These are phyloP conservation scores for Drosophila albomicans DNA, from an alignment of 1,140 invertebrate species.

Conservation along the genomic window DNA sequence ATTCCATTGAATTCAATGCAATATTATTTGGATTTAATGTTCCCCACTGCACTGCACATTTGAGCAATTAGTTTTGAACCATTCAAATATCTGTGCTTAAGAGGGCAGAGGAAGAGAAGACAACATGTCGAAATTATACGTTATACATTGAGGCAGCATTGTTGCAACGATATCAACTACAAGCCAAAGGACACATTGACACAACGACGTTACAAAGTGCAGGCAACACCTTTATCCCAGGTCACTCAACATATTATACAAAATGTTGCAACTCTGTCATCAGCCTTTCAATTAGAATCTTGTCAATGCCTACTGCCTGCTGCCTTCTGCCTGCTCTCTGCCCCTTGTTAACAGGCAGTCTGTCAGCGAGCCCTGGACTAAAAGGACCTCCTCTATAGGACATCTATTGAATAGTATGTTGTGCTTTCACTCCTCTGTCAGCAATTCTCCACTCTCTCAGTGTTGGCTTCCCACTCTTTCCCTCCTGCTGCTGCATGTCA, in stretches of 20 bases:
- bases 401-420: constrained; percentile 44
- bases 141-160: constrained; percentile 47
- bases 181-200: not conserved
- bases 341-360: constrained; percentile 25
- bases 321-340: too few species aligned
- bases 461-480: not conserved
- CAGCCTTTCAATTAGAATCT: constrained; percentile 56
- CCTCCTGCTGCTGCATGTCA: constrained; percentile 27
- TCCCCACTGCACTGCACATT: not conserved
- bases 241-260: constrained; percentile 41
- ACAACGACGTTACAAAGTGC: constrained; percentile 4
- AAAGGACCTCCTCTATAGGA: not conserved
- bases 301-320: constrained; percentile 36
- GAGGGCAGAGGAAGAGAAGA: not conserved
- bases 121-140: constrained; percentile 51
- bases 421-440: not conserved
- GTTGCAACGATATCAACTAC: constrained; percentile 24
- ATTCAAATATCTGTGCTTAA: not conserved
- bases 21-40: too few species aligned
- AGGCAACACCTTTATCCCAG: constrained; percentile 39
- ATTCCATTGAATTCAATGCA: too few species aligned
- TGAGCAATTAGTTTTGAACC: constrained; percentile 16
- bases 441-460: not conserved
- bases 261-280: constrained; percentile 40
- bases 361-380: not conserved